Percentiles rank a stretch among this genome's conserved stretches.
Evolutionary conservation across 2,888 invertebrate genomes (phyloP).

Genomic region (Plagodis dolabraria): DNA sequence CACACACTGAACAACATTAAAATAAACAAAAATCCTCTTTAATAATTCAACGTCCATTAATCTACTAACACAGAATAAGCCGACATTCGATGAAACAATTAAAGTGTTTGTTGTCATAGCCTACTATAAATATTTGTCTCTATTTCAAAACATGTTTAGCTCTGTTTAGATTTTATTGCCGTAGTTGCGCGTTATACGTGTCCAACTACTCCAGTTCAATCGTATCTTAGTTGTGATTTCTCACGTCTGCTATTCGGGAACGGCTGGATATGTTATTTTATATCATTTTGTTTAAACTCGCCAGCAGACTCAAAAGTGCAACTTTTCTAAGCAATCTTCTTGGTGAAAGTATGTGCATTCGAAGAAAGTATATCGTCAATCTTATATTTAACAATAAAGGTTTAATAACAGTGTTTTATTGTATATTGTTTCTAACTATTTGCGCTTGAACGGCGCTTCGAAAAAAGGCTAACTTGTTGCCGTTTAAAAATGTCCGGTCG

Average conservation of each 20-base stretch:
- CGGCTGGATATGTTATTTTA: slow-evolving; percentile 48
- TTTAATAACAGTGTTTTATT: not conserved
- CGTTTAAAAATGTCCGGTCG: too few relatives aligned
- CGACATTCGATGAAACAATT: slow-evolving; percentile 4
- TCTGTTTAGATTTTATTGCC: slow-evolving; percentile 9
- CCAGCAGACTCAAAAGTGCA: slow-evolving; percentile 39
- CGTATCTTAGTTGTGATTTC: not conserved
- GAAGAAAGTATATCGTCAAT: slow-evolving; percentile 17
- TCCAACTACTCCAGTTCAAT: not conserved
- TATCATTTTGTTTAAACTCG: slow-evolving; percentile 45
- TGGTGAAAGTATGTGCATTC: slow-evolving; percentile 40
- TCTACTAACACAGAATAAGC: not conserved
- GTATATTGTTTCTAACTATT: not conserved
- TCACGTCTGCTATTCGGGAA: slow-evolving; percentile 14
- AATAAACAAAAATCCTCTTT: too few relatives aligned
- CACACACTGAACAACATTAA: too few relatives aligned
- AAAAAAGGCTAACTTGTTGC: too few relatives aligned
- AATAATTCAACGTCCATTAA: too few relatives aligned
- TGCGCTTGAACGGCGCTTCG: too few relatives aligned
- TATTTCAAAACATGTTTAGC: slow-evolving; percentile 11
- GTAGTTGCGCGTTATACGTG: not conserved
- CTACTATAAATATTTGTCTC: slow-evolving; percentile 28
- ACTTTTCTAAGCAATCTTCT: slow-evolving; percentile 28
- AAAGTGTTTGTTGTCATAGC: slow-evolving; percentile 15
- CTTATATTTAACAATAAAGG: slow-evolving; percentile 16